Percentiles rank a stretch among this genome's conserved stretches.
These are phyloP conservation scores for Brachylomia viminalis DNA, from an alignment of 2,888 invertebrate genomes.

Conservation along the genomic window DNA sequence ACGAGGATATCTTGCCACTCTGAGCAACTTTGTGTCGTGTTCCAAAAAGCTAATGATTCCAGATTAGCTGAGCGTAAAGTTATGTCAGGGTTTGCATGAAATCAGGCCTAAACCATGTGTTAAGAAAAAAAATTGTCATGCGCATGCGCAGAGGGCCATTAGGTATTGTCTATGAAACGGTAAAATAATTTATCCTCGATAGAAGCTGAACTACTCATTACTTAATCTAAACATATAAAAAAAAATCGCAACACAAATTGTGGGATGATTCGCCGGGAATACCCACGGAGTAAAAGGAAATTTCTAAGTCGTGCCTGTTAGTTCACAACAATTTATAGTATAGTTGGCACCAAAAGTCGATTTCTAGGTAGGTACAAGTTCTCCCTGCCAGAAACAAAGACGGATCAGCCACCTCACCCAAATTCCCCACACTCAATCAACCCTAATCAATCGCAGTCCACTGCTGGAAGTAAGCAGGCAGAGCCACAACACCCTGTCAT, in stretches of 20 bases:
- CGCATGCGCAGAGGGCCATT: background rate
- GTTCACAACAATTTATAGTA: too few species aligned
- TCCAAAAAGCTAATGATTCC: too few species aligned
- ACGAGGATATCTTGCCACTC: slow-evolving; percentile 54
- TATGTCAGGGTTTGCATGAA: background rate
- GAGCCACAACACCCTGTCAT: background rate
- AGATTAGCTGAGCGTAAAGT: background rate
- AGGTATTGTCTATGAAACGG: background rate
- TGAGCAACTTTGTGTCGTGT: slow-evolving; percentile 5
- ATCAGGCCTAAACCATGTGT: background rate
- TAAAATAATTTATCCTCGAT: too few species aligned
- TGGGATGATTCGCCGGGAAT: too few species aligned
- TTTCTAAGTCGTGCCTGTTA: too few species aligned
- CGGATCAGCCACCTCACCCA: too few species aligned
- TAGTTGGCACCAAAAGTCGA: too few species aligned
- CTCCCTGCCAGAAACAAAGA: background rate
- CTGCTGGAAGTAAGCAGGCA: background rate
- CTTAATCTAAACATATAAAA: too few species aligned
- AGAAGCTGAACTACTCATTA: too few species aligned
- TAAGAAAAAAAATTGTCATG: background rate
- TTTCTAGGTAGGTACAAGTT: background rate
- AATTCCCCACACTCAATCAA: background rate
- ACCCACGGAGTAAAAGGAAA: too few species aligned
- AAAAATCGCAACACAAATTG: too few species aligned
- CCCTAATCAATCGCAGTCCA: background rate